Conservation (phyloP, 2,797 vertebrate genomes). For the Phoxinus dragarum region DNA sequence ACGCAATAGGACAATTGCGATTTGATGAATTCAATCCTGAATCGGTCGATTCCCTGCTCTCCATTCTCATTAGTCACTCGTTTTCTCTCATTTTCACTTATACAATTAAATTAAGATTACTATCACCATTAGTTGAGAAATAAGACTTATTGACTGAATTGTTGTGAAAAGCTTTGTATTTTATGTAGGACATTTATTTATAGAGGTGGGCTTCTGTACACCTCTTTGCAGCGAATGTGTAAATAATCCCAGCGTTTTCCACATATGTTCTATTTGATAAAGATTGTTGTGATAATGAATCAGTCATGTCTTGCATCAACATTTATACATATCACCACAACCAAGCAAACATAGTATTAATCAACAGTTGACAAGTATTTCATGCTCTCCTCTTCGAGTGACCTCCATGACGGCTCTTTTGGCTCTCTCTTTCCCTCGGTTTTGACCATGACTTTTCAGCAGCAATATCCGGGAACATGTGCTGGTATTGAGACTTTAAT, state of each 20-base stretch:
- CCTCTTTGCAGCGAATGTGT: neutral
- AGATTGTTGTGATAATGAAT: neutral
- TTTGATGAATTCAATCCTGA: conserved; percentile 5
- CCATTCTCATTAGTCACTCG: neutral
- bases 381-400: neutral
- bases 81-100: neutral
- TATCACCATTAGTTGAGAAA: neutral
- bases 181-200: conserved; percentile 3
- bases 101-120: neutral
- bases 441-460: conserved; percentile 67
- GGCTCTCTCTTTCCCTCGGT: conserved; percentile 52
- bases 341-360: neutral
- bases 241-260: neutral
- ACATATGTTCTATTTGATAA: neutral
- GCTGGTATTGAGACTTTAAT: conserved; percentile 74
- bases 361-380: neutral
- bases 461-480: conserved; percentile 65
- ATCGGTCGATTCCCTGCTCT: neutral
- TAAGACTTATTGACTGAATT: conserved; percentile 4
- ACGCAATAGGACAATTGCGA: neutral
- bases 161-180: neutral
- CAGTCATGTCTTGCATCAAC: neutral
- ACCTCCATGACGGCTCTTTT: conserved; percentile 11
- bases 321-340: neutral
- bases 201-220: neutral